Conservation (phyloP, 2,797 vertebrate genomes). For the Malurus leucopterus region DNA sequence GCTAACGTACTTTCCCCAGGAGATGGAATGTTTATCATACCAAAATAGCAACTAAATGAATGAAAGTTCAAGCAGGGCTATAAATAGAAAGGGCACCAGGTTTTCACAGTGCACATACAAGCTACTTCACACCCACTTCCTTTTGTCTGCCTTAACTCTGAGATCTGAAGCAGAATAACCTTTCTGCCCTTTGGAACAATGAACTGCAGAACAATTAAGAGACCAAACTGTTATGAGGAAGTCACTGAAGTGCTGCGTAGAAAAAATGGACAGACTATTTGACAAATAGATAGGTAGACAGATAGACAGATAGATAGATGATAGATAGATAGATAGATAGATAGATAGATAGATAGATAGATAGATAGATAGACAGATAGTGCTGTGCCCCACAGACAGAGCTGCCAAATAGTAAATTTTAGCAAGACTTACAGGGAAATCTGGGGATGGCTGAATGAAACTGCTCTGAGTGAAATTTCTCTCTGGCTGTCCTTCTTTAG, state of each 20-base stretch:
- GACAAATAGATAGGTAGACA: neutral
- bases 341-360: too few relatives aligned
- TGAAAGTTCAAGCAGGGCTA: constrained; percentile 69
- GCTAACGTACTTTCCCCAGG: constrained; percentile 52
- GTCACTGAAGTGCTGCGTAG: neutral
- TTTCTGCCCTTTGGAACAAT: constrained; percentile 54
- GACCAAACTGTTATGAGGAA: constrained; percentile 23
- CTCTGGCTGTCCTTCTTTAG: neutral
- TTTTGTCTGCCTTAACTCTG: constrained; percentile 61
- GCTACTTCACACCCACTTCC: constrained; percentile 59
- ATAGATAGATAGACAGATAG: neutral
- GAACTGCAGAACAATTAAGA: constrained; percentile 42
- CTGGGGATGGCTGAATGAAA: neutral
- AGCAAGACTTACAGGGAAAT: neutral
- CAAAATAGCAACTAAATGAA: constrained; percentile 70
- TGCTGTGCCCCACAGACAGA: neutral
- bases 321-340: neutral
- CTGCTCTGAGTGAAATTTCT: neutral
- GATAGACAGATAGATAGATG: neutral
- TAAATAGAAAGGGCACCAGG: constrained; percentile 63
- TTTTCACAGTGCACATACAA: constrained; percentile 16
- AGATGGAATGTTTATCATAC: constrained; percentile 47
- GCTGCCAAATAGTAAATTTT: neutral
- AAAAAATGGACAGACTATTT: neutral
- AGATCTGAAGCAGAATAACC: constrained; percentile 55